Evolutionary conservation across 1,140 invertebrate genomes (phyloP), one percentile per base, ranked within the genome.

Genomic region (Campoletis sonorensis): DNA sequence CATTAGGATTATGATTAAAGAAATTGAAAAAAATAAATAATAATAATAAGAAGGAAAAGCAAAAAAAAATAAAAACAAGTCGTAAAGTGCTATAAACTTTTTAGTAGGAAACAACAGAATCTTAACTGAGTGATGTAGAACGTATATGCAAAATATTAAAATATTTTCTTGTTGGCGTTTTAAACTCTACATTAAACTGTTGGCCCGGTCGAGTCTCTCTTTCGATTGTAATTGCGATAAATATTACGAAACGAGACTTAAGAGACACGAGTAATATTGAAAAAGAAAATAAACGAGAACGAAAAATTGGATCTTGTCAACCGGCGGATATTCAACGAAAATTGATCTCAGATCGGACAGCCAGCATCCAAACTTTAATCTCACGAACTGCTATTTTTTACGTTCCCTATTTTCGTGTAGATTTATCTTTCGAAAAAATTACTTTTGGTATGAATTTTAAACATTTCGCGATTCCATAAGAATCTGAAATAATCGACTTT

Each of bases 121-220:
- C 86, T 89, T 88, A 85, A 86, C 51, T 76, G 84, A 84, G 71
- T 84, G 79, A 81, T 76, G 81, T 81, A 83, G 81, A 58, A 81
- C 68, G 61, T 87, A 86, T 75, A 86, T 75, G 49, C 84, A 27
- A 82, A 86, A 75, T 87, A 89, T 80, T 87, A 84, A 87, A 75
- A 87, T 90, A 89, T 90, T 90, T 90, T 89, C 88, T 90, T 89
- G 88, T 90, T 90, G 87, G 86, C 83, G 90, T 90, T 91, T 90
- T 87, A 70, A 88, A 89, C 87, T 90, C 87, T 89, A 90, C 87
- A 85, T 82, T 84, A 86, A 81, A 86, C 85, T 86, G 87, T 83
- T 82, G 80, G 85, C 83, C 85, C 81, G 77, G 76, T 82, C 81
- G 89, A 89, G 87, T 90, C 88, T 89, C 89, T 86, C 84, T 85